Base-by-base conservation (phyloP, 2,797 vertebrate species). In the Fundulus diaphanus region DNA sequence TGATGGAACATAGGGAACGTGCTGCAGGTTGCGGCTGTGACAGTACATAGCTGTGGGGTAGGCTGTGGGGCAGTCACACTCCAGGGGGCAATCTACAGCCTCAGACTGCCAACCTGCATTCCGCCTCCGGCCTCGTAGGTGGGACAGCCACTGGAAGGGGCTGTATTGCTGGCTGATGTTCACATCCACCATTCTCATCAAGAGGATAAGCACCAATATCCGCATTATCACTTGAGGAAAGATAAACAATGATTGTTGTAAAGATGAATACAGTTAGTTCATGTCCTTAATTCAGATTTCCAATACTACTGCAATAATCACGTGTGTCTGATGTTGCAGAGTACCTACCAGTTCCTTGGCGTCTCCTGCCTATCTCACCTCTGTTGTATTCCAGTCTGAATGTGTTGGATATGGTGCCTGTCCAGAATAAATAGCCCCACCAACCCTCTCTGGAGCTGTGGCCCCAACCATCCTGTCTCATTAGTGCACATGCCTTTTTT, bases 41-140 rank as follows among this genome's bases (percentile, higher is more conserved):
- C 98, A 99, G 88, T 98, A 99, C 98, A 99, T 99, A 46, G 97
- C 98, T 0, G 91, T 90, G 22, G 97, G 97, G 74, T 96, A 98
- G 69, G 75, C 87, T 11, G 92, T 67, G 12, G 97, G 98, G 81
- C 98, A 99, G 79, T 96, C 96, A 11, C 98, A 99, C 87, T 99
- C 98, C 88, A 97, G 94, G 3, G 98, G 97, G 89, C 98, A 99
- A 85, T 98, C 94, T 54, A 90, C 88, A 15, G 92, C 82, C 0
- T 73, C 85, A 13, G 94, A 88, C 81, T 92, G 94, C 0, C 92
- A 81, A 59, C 77, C 78, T 42, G 92, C 80, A 74, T 92, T 79
- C 88, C 82, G 85, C 77, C 80, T 27, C 2, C 89, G 88, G 66
- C 87, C 89, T 61, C 92, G 90, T 33, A 95, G 87, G 57, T 90